Evolutionary conservation across 2,113 vertebrate species (phyloP).

Genomic region (Engystomops pustulosus): DNA sequence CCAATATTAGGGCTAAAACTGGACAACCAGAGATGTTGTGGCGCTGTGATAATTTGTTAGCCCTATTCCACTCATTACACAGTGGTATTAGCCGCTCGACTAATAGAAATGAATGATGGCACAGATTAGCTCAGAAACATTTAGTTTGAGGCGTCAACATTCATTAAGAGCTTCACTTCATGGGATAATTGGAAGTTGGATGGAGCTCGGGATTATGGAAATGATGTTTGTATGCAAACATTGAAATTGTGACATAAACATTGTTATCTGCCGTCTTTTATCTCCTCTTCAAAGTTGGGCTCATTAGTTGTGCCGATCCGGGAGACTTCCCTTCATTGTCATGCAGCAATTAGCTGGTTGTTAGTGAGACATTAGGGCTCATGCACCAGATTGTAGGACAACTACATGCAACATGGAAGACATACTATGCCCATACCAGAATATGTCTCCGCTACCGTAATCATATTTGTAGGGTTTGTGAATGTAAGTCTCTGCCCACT

Average conservation of each 20-base stretch:
- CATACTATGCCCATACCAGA: no score
- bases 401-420: no score
- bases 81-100: neutral
- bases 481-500: no score
- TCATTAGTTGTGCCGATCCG: slow-evolving; percentile 28
- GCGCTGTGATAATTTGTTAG: neutral
- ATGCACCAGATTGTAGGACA: neutral
- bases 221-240: slow-evolving; percentile 53
- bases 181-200: slow-evolving; percentile 31
- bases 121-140: neutral
- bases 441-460: no score
- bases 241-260: slow-evolving; percentile 24
- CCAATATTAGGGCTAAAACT: neutral
- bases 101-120: slow-evolving; percentile 11
- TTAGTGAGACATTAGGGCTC: slow-evolving; percentile 10
- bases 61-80: neutral
- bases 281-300: slow-evolving; percentile 51
- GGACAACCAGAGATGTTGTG: neutral
- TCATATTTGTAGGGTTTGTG: no score
- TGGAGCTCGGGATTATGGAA: slow-evolving; percentile 49
- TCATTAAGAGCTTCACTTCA: slow-evolving; percentile 17
- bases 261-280: slow-evolving; percentile 48
- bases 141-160: slow-evolving; percentile 24
- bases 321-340: neutral
- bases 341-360: slow-evolving; percentile 9